Conservation (phyloP, 2,888 invertebrate genomes). For the Nezara viridula region DNA sequence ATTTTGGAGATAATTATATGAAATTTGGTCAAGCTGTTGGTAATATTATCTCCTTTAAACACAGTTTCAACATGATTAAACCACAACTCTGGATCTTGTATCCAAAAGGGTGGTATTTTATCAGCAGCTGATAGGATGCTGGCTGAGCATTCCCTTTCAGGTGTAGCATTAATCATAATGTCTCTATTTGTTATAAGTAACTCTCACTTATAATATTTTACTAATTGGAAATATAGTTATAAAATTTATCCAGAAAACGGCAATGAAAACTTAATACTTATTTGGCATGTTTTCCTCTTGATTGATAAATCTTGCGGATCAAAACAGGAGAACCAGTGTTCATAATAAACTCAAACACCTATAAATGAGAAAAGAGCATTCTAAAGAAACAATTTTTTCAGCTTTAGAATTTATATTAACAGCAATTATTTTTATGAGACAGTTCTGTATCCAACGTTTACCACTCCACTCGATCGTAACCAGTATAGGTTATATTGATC, state of each 20-base stretch:
- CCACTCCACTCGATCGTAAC: no score
- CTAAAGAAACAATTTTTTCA: neutral
- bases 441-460: no score
- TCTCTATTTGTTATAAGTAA: neutral
- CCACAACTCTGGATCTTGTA: constrained; percentile 7
- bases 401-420: no score
- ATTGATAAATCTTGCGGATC: neutral
- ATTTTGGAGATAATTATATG: neutral
- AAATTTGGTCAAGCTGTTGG: neutral
- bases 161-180: neutral
- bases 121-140: neutral
- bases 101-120: constrained; percentile 18
- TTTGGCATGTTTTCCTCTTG: neutral
- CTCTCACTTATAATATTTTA: neutral
- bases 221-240: neutral
- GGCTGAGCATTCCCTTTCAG: neutral
- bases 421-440: no score
- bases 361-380: neutral
- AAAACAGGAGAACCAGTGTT: neutral
- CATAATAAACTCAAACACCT: neutral
- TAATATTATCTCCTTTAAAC: neutral
- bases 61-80: neutral
- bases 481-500: neutral
- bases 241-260: neutral
- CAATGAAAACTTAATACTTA: neutral